Evolutionary conservation across 2,797 vertebrate genomes (phyloP), one percentile per base, ranked within the genome.

Genomic region (Varecia variegata): DNA sequence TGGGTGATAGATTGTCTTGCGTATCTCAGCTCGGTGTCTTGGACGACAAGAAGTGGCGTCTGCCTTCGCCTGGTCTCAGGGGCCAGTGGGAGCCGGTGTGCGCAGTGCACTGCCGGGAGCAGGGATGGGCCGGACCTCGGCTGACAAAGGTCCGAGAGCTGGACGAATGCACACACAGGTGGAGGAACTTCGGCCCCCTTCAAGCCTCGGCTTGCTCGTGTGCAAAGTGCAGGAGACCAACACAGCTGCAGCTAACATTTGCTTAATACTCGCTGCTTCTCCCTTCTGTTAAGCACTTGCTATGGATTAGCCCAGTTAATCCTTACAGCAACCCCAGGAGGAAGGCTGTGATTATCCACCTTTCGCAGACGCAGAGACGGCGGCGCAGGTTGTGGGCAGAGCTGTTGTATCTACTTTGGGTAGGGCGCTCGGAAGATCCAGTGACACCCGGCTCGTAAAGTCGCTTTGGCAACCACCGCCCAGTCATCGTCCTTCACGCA

Each of bases 261-360:
- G 5, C 23, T 0, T 5, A 5, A 15, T 0, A 1, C 45, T 23
- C 7, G 1, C n/a, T 14, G 0, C 10, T 18, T 32, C 32, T 7
- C 11, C 15, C 71, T 7, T 30, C 20, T 3, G 3, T 7, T 0
- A 7, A 15, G 45, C 3, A 0, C 32, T n/a, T 47, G 20, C 54
- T 25, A 0, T 2, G 50, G 12, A 17, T 23, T 6, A 40, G 68
- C 4, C 15, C 60, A 13, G 14, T 1, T 30, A 20, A 25, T 58
- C 27, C 54, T 27, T 9, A 35, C n/a, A 5, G 6, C 3, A 15
- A 23, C 20, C 17, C 68, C n/a, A 7, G 14, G 0, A 40, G 38
- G 85, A 74, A 70, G 27, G 10, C 43, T 3, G 0, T 1, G 2
- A 11, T 15, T 2, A 2, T 38, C 15, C 43, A 21, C 1, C 0